Base-by-base conservation (phyloP, 2,113 vertebrate species). In the Prionailurus bengalensis region DNA sequence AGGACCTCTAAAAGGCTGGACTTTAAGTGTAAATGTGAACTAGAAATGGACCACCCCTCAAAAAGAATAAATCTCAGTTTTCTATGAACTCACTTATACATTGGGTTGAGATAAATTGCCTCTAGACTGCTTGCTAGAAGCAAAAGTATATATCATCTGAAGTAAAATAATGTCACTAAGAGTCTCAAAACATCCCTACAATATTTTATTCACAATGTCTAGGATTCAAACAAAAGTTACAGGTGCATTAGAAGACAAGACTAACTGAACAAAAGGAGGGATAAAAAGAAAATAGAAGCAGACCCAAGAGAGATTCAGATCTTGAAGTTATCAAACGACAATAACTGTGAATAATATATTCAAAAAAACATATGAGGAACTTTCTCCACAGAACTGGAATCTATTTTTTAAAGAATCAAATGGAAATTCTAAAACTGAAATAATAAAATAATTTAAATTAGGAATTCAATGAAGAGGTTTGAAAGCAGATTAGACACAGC, bases 341-440 rank as follows among this genome's bases (percentile, higher is more conserved):
- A 70, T 58, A 71, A 83, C 31, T 36, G 21, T 92, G 39, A 83
- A 25, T 71, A 82, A 92, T 83, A 73, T 48, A 7, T 71, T 63
- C 39, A 48, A 63, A 73, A 45, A 92, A 79, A 73, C 17, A 42
- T 53, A 73, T 48, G 66, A 51, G 61, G 73, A 73, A 14, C 9
- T 71, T 61, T 73, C 79, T 71, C 10, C 79, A 73, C 53, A 73
- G 31, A 73, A 71, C 51, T 19, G 21, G 79, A 73, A 63, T 73
- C 33, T 92, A 61, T 36, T 70, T 82, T 36, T 31, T 27, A 73
- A 92, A 61, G 39, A 90, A 79, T 90, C 58, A 51, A 78, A 51
- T 51, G 42, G 42, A 79, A 89, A 79, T 79, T 79, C 42, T 90
- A 90, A 90, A 66, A 79, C 74, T 51, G 58, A 79, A 90, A 90